phyloP scores from a whole-genome alignment of 1,140 invertebrate species.

The Drosophila yakuba region DNA sequence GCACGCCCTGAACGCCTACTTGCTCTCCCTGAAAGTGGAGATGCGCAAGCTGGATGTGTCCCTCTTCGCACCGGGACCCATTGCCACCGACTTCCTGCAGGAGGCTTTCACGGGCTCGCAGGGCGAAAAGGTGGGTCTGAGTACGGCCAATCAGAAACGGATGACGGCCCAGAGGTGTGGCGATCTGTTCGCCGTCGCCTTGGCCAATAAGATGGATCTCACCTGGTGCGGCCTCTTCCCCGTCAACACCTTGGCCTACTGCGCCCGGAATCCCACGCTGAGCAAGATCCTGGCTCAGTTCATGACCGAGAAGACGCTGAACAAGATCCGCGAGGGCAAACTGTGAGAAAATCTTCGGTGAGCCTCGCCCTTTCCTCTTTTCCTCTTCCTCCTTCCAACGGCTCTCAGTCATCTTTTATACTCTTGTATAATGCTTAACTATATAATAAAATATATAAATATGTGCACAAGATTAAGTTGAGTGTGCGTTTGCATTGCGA shows the following conservation, averaged over 20 bases:
- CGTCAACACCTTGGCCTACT: constrained; percentile 88
- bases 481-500: neutral
- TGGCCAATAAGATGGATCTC: constrained; percentile 91
- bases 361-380: neutral
- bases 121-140: constrained; percentile 86
- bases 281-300: constrained; percentile 79
- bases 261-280: constrained; percentile 88
- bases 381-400: constrained; percentile 3
- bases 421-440: constrained; percentile 33
- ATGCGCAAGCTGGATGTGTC: constrained; percentile 87
- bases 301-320: constrained; percentile 75
- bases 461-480: constrained; percentile 35
- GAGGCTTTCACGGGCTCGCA: constrained; percentile 89
- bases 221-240: constrained; percentile 90
- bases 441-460: constrained; percentile 23
- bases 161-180: constrained; percentile 91
- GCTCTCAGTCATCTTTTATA: constrained; percentile 36
- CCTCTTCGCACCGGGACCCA: constrained; percentile 91
- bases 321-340: constrained; percentile 84
- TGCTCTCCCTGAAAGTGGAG: constrained; percentile 88
- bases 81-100: constrained; percentile 89
- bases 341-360: constrained; percentile 24
- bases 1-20: constrained; percentile 93
- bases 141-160: constrained; percentile 85
- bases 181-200: constrained; percentile 89